Evolutionary conservation across 1,140 invertebrate species (phyloP).

Genomic region (Aphelenchoides avenae): DNA sequence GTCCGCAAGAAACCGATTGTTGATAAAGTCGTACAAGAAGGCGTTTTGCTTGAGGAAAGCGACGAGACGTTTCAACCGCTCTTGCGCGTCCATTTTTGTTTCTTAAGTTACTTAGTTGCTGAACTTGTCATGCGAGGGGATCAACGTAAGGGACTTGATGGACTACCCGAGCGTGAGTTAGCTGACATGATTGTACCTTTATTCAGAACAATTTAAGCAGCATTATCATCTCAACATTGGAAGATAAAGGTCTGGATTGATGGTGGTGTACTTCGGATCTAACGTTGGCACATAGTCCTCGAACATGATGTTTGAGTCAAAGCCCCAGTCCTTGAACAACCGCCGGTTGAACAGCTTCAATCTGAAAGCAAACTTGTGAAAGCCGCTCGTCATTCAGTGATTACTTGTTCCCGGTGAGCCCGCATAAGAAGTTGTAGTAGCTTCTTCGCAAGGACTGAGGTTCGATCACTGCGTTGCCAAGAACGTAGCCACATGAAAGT

Average conservation of each 20-base stretch:
- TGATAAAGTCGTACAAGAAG: too few species aligned
- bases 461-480: constrained; percentile 48
- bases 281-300: constrained; percentile 1
- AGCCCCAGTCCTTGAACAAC: constrained; percentile 18
- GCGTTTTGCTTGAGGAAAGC: too few species aligned
- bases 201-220: too few species aligned
- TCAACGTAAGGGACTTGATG: too few species aligned
- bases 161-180: too few species aligned
- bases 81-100: too few species aligned
- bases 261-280: not conserved
- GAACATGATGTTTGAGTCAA: constrained; percentile 19
- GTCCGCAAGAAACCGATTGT: too few species aligned
- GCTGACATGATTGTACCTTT: too few species aligned
- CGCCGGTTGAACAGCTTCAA: constrained; percentile 24
- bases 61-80: too few species aligned
- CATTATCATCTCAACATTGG: too few species aligned
- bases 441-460: constrained; percentile 49
- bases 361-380: constrained; percentile 18
- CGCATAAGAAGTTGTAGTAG: constrained; percentile 48
- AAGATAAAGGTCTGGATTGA: constrained; percentile 8
- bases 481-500: constrained; percentile 46
- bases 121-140: too few species aligned
- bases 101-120: too few species aligned
- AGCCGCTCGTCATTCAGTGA: constrained; percentile 5
- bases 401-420: constrained; percentile 50